Base-by-base conservation (phyloP, 1,140 invertebrate genomes). In the Lutraria rhynchaena region DNA sequence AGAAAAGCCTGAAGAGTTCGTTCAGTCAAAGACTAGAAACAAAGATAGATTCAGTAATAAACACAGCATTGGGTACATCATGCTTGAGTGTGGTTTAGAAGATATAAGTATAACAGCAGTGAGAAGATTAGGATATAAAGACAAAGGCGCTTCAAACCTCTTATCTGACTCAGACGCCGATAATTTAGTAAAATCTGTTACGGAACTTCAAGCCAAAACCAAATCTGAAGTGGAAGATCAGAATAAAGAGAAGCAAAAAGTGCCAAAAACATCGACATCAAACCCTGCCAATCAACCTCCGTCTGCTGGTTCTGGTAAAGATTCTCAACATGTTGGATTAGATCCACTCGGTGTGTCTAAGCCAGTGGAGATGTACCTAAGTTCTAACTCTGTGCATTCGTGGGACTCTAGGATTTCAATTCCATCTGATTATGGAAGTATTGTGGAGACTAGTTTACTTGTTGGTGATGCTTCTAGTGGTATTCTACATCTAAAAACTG, bases 71-170 rank as follows among this genome's bases (percentile, higher is more conserved):
- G 98, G 98, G 29, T 98, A 97, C 89, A 98, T 99, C 63, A 99
- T 99, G 97, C 98, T 98, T 91, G 98, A 99, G 92, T 97, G 96
- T 92, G 98, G 98, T 0, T 92, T 99, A 1, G 98, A 99, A 93
- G 96, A 97, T 22, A 95, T 98, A 15, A 95, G 95, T 44, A 92
- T 98, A 0, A 98, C 97, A 91, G 94, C 96, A n/a, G 92, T 94
- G 3, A 87, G 96, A 95, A 90, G 94, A 93, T 82, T 88, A 17
- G 92, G 92, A 3, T 91, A 89, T 65, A 87, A 87, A 35, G 87
- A 89, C 13, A 81, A 82, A 37, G 46, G 58, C 27, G 87, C 87
- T 33, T 65, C 74, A 35, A 75, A 88, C 49, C 75, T 85, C 9
- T 13, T 44, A 35, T n/a, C 33, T 9, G 55, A 75, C 17, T n/a